A percentile compares a stretch with the other conserved stretches of the same genome.
Evolutionary conservation across 2,113 vertebrate genomes (phyloP).

Genomic region (Aleadryas rufinucha): DNA sequence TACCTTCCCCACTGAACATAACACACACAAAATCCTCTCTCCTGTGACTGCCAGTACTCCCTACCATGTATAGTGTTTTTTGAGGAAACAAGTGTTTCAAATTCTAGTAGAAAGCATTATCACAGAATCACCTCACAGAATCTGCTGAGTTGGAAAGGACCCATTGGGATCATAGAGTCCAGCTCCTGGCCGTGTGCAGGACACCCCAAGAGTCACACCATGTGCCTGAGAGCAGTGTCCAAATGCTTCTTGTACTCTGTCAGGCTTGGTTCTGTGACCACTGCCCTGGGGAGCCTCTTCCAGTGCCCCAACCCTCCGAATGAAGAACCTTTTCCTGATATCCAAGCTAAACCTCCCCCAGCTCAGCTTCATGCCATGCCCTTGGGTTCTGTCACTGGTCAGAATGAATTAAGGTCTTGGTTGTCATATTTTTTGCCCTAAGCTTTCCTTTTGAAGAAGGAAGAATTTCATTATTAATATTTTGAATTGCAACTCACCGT

Average conservation of each 20-base stretch:
- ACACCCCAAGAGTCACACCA: not conserved
- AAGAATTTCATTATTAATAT: not conserved
- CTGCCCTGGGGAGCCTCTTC: fast-evolving
- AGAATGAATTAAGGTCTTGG: not conserved
- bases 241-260: fast-evolving
- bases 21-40: not conserved
- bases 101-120: not conserved
- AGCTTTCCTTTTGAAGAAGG: not conserved
- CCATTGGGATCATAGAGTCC: fast-evolving
- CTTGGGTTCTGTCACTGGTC: not conserved
- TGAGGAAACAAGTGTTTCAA: not conserved
- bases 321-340: not conserved
- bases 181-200: not conserved
- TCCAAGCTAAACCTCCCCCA: not conserved
- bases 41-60: not conserved
- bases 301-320: not conserved
- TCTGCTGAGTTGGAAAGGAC: not conserved
- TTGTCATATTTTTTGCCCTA: not conserved
- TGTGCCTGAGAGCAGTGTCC: not conserved
- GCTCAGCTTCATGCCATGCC: not conserved
- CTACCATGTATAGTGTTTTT: not conserved
- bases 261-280: not conserved
- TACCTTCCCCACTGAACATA: not conserved
- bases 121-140: not conserved
- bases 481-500: not conserved